Evolutionary conservation across 53 echinoderm and acorn worm genomes (phyloP).

Genomic region (Glandiceps talaboti): DNA sequence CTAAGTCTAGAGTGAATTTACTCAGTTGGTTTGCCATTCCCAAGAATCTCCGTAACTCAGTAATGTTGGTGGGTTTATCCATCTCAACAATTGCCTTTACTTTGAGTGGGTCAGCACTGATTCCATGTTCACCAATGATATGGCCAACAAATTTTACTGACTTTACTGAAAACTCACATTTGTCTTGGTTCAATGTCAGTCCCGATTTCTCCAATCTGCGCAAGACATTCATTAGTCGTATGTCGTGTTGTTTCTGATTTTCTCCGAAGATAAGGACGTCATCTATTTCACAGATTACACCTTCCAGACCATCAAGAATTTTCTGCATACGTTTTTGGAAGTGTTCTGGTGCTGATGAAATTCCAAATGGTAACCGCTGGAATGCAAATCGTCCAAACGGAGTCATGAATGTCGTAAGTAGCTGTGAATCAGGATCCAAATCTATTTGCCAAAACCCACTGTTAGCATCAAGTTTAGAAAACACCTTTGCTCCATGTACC

Average conservation of each 20-base stretch:
- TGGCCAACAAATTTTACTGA: slow-evolving; percentile 33
- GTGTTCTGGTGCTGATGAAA: slow-evolving; percentile 21
- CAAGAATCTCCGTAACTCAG: slow-evolving; percentile 36
- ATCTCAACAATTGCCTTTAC: slow-evolving; percentile 23
- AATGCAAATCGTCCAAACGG: slow-evolving; percentile 18
- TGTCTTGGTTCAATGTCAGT: slow-evolving; percentile 24
- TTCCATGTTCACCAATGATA: slow-evolving; percentile 8
- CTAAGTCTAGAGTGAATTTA: slow-evolving; percentile 34
- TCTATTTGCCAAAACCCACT: slow-evolving; percentile 42
- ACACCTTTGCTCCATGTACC: slow-evolving; percentile 10
- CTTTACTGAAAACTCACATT: slow-evolving; percentile 8
- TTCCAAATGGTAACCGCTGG: slow-evolving; percentile 9
- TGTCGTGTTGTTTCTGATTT: slow-evolving; percentile 22
- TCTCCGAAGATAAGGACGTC: slow-evolving; percentile 15
- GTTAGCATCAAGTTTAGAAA: slow-evolving; percentile 26
- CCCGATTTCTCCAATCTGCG: slow-evolving; percentile 9
- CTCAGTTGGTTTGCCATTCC: slow-evolving; percentile 51
- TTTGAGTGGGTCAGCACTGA: slow-evolving; percentile 21
- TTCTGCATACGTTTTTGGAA: slow-evolving; percentile 24
- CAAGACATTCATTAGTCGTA: slow-evolving; percentile 11
- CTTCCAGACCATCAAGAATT: slow-evolving; percentile 18
- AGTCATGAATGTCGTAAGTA: slow-evolving; percentile 20
- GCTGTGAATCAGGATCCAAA: slow-evolving; percentile 20
- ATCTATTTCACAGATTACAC: slow-evolving; percentile 28
- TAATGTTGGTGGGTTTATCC: slow-evolving; percentile 22